Conservation (phyloP, 2,113 vertebrate species). For the Rissa tridactyla region DNA sequence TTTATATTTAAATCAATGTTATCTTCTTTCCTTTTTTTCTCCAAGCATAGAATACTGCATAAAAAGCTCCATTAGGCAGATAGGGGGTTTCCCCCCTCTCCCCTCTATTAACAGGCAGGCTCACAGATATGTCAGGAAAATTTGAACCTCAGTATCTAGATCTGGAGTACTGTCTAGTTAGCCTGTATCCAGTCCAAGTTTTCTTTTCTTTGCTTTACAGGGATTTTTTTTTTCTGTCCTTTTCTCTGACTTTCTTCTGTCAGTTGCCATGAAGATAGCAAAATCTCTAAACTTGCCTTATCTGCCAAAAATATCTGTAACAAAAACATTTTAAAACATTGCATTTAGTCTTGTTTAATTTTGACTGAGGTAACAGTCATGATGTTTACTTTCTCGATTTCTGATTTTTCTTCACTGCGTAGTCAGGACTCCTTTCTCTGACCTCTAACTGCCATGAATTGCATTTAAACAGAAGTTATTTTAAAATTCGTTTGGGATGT, state of each 20-base stretch:
- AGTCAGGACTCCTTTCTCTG: conserved; percentile 2
- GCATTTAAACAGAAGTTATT: conserved; percentile 8
- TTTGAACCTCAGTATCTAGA: background rate
- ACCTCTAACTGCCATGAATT: background rate
- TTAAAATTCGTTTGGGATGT: background rate
- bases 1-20: background rate
- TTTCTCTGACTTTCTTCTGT: conserved; percentile 1
- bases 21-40: background rate
- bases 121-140: background rate
- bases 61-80: background rate
- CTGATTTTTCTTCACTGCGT: background rate
- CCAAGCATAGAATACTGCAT: background rate
- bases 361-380: conserved; percentile 21
- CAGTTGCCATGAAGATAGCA: conserved; percentile 30
- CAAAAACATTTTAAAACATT: conserved; percentile 43
- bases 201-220: background rate
- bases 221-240: background rate
- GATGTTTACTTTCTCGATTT: background rate
- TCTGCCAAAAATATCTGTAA: conserved; percentile 53
- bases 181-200: background rate
- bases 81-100: fast-evolving
- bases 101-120: background rate
- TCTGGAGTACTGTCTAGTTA: background rate
- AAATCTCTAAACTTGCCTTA: conserved; percentile 36
- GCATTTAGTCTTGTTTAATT: conserved; percentile 51